Evolutionary conservation across 2,113 vertebrate species (phyloP), one percentile per base, ranked within the genome.

Genomic region (Trematocara zebra): DNA sequence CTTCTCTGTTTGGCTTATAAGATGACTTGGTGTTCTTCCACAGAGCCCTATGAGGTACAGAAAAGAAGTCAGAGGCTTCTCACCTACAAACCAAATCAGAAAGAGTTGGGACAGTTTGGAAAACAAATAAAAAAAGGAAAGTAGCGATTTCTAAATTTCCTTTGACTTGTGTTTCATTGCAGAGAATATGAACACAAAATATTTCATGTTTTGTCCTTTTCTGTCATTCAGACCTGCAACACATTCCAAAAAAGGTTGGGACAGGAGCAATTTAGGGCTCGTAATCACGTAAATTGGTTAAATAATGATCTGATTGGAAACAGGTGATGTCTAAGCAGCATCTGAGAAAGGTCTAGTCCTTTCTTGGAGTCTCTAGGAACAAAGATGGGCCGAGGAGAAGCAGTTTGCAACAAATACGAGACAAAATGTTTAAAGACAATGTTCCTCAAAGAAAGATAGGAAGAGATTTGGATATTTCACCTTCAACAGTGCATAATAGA

Each of bases 41-140:
- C 78, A 84, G 89, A 87, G 84, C 79, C 61, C 94, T 95, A 76
- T 33, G 26, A 88, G 40, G 10, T 11, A 3, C 33, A 7, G 11
- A 40, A 10, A 14, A 61, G 20, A 57, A 28, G 17, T 17, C 11
- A 47, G 17, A 20, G 11, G 1, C 42, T 28, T 17, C 42, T 74
- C 15, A 47, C 14, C 40, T 47, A 51, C 28, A n/a, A 61, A 61
- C 15, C 57, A 61, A 61, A 61, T 4, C 57, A 61, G 15, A 61
- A 18, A 61, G 1, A 61, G 5, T 61, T 61, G 31, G 57, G 57
- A 61, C 9, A 61, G 17, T n/a, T 35, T 35, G 57, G 57, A 35
- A 61, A 61, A 35, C 5, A 35, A 61, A 59, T 6, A 15, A 23
- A 3, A 31, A 18, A 6, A 59, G 9, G 8, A 61, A 61, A 61